Conservation (phyloP, 2,797 vertebrate species). For the Esox lucius region DNA sequence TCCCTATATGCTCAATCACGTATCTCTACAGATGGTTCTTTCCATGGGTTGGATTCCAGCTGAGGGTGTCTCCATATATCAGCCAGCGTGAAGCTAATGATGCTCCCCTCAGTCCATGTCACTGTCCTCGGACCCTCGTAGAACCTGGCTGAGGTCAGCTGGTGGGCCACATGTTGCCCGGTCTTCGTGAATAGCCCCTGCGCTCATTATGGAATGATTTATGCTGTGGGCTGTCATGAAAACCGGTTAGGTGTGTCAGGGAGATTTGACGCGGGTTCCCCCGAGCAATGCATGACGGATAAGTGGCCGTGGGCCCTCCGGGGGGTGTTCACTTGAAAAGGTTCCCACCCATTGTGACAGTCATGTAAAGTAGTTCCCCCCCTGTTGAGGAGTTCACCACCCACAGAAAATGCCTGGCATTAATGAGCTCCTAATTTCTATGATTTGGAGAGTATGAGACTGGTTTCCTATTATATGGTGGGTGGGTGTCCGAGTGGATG, state of each 20-base stretch:
- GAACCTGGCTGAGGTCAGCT: conserved; percentile 53
- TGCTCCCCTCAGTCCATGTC: conserved; percentile 16
- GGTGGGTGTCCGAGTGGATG: no score
- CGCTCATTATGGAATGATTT: conserved; percentile 61
- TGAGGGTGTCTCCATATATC: conserved; percentile 3
- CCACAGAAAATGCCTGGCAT: conserved; percentile 36
- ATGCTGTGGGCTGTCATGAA: conserved; percentile 38
- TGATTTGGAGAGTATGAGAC: conserved; percentile 31
- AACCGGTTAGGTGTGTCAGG: background rate
- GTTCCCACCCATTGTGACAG: conserved; percentile 28
- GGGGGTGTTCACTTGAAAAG: conserved; percentile 43
- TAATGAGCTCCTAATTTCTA: conserved; percentile 39
- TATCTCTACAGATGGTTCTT: background rate
- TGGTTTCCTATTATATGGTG: background rate
- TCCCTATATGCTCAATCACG: background rate
- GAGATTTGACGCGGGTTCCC: conserved; percentile 19
- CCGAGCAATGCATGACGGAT: conserved; percentile 43
- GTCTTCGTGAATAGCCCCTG: conserved; percentile 45
- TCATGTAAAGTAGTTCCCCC: conserved; percentile 48
- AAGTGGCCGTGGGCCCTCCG: conserved; percentile 40
- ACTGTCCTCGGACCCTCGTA: conserved; percentile 31
- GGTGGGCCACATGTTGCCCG: conserved; percentile 55
- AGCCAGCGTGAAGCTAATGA: conserved; percentile 13
- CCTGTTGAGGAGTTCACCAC: conserved; percentile 22
- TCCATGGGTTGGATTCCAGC: background rate